Percentiles rank a stretch among this genome's conserved stretches.
Evolutionary conservation across 2,888 invertebrate genomes (phyloP).

Genomic region (Rhabditoides inermis): DNA sequence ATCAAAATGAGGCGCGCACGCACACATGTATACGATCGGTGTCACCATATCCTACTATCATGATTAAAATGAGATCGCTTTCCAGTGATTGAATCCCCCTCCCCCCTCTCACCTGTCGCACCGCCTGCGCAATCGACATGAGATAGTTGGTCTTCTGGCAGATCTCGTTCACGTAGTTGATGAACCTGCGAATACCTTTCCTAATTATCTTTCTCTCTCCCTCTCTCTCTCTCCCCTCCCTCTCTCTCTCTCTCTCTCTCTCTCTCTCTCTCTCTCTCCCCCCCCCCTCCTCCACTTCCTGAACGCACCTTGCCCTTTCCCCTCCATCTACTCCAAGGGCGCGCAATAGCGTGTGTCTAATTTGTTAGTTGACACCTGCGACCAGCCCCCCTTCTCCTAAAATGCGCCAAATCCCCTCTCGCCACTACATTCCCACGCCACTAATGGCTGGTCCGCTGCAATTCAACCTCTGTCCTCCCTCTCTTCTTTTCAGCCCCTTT

Average conservation of each 20-base stretch:
- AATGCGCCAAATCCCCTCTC: too few species aligned
- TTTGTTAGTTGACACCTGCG: too few species aligned
- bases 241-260: not conserved
- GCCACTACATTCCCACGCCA: too few species aligned
- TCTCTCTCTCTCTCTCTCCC: not conserved
- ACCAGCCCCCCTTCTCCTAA: too few species aligned
- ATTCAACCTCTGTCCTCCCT: too few species aligned
- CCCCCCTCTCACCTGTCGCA: slow-evolving; percentile 22
- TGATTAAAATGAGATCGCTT: slow-evolving; percentile 32
- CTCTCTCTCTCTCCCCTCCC: not conserved
- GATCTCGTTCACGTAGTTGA: slow-evolving; percentile 53
- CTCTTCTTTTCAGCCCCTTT: too few species aligned
- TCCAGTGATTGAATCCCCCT: not conserved
- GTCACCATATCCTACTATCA: too few species aligned
- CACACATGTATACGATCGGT: too few species aligned
- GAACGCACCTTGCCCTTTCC: not conserved
- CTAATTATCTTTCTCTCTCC: not conserved
- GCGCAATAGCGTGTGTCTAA: too few species aligned
- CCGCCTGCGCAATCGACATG: slow-evolving; percentile 36
- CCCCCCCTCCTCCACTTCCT: not conserved
- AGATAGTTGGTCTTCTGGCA: slow-evolving; percentile 34
- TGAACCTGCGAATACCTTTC: slow-evolving; percentile 42
- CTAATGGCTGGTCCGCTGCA: too few species aligned
- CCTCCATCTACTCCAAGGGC: too few species aligned
- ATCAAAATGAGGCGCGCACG: too few species aligned